Evolutionary conservation across 2,113 vertebrate species (phyloP).

Genomic region (Cyrtonyx montezumae): DNA sequence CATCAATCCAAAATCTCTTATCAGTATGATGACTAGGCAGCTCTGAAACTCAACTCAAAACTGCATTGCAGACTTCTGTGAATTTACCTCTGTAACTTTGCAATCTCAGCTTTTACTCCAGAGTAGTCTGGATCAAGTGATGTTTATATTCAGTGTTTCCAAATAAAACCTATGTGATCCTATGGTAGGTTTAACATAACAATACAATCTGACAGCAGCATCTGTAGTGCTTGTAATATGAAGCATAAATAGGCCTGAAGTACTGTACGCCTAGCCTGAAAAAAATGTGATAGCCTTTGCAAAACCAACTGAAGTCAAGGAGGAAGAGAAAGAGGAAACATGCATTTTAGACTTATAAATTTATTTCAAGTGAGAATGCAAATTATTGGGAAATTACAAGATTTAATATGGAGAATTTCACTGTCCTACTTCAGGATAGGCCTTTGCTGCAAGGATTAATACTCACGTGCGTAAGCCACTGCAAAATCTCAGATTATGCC

Average conservation of each 20-base stretch:
- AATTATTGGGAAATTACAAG: not conserved
- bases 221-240: not conserved
- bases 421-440: not conserved
- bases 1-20: not conserved
- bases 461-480: not conserved
- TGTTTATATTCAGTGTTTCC: not conserved
- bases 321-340: not conserved
- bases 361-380: not conserved
- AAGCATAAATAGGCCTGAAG: not conserved
- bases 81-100: not conserved
- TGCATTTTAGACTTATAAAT: not conserved
- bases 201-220: not conserved
- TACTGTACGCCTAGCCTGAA: not conserved
- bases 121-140: not conserved
- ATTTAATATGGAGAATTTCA: slow-evolving; percentile 8
- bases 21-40: slow-evolving; percentile 33
- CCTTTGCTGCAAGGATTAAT: slow-evolving; percentile 3
- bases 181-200: not conserved
- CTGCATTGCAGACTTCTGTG: not conserved
- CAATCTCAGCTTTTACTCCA: not conserved
- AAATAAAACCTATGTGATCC: not conserved
- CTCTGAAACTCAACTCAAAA: slow-evolving; percentile 18
- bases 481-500: slow-evolving; percentile 3
- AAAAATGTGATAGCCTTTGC: not conserved
- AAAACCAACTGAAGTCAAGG: not conserved